Percentiles rank a stretch among this genome's conserved stretches.
Conservation (phyloP, 2,888 invertebrate species). For the Acronicta psi region DNA sequence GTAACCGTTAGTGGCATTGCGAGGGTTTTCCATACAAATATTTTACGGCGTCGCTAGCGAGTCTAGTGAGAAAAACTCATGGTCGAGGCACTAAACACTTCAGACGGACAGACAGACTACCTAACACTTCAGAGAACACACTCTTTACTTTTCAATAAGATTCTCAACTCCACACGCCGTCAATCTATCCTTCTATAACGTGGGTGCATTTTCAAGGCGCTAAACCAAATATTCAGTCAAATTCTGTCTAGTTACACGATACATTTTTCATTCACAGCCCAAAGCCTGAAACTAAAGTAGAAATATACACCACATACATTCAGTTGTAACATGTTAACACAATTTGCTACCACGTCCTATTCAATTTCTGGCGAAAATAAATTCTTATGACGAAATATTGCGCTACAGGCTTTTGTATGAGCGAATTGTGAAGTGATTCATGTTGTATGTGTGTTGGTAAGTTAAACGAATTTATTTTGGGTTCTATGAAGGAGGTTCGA, state of each 20-base stretch:
- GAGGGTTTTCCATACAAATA: too few species aligned
- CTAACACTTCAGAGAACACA: too few species aligned
- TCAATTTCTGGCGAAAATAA: slow-evolving; percentile 71
- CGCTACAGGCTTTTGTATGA: slow-evolving; percentile 57
- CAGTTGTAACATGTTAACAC: slow-evolving; percentile 47
- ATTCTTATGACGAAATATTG: slow-evolving; percentile 69
- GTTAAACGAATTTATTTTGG: slow-evolving; percentile 54
- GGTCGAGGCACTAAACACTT: too few species aligned
- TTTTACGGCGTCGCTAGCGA: too few species aligned
- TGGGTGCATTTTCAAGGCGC: too few species aligned
- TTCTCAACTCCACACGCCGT: too few species aligned
- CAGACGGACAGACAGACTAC: too few species aligned
- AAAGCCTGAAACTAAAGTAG: slow-evolving; percentile 23
- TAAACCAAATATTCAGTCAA: not conserved
- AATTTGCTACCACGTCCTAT: slow-evolving; percentile 56
- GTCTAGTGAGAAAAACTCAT: too few species aligned
- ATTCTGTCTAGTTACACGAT: not conserved
- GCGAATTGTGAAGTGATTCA: slow-evolving; percentile 55
- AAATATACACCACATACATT: slow-evolving; percentile 28
- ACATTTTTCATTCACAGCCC: slow-evolving; percentile 24
- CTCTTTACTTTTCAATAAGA: too few species aligned
- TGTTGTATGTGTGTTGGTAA: slow-evolving; percentile 44
- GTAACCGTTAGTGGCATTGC: too few species aligned
- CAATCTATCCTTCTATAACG: too few species aligned
- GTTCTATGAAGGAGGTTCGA: slow-evolving; percentile 54